Evolutionary conservation across 1,140 invertebrate species (phyloP).

Genomic region (Lithobius niger): DNA sequence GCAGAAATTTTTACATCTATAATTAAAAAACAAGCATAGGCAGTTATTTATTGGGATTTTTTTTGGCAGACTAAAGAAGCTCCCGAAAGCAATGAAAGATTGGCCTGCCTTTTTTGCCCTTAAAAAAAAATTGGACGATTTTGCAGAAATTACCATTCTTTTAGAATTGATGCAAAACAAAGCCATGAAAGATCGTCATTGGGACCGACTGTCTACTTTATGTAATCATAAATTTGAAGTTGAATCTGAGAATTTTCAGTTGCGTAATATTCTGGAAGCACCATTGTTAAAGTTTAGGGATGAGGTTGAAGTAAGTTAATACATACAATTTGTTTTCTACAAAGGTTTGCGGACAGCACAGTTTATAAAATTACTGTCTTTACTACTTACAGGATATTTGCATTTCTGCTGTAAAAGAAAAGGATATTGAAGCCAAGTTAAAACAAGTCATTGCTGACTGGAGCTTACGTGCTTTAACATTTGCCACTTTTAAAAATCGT

Average conservation of each 20-base stretch:
- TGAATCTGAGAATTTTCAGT: constrained; percentile 73
- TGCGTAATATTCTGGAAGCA: constrained; percentile 90
- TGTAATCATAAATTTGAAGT: constrained; percentile 80
- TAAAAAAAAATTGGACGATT: constrained; percentile 93
- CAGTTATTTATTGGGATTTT: not conserved
- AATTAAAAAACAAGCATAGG: not conserved
- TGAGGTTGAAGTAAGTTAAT: constrained; percentile 66
- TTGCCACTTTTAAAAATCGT: constrained; percentile 87
- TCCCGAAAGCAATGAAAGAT: constrained; percentile 89
- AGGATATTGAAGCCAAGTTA: constrained; percentile 77
- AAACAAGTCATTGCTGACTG: constrained; percentile 90
- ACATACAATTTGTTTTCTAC: not conserved
- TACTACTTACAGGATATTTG: constrained; percentile 69
- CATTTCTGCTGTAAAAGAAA: constrained; percentile 63
- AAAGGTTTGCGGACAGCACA: not conserved
- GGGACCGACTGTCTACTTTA: constrained; percentile 90
- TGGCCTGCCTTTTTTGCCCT: constrained; percentile 93
- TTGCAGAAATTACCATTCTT: constrained; percentile 91
- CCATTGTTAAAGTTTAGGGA: constrained; percentile 84
- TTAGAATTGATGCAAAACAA: constrained; percentile 94
- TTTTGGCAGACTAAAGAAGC: constrained; percentile 57
- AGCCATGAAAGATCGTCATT: constrained; percentile 93
- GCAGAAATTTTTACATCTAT: not conserved
- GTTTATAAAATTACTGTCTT: not conserved
- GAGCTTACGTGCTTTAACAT: constrained; percentile 82